Conservation (phyloP, 2,113 vertebrate species). For the Halcyon senegalensis region DNA sequence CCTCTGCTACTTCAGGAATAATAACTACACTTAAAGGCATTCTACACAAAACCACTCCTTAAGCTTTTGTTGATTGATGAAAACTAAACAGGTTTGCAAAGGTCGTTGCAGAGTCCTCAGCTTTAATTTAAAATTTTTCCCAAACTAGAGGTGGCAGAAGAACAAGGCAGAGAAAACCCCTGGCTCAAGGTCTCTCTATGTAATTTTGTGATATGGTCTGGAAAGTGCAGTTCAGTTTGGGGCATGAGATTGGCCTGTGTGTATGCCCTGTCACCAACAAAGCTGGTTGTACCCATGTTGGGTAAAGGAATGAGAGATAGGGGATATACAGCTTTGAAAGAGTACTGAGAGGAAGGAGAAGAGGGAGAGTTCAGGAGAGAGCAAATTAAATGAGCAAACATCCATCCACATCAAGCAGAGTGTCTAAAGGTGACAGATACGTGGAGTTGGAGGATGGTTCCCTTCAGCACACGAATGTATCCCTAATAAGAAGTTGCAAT, state of each 20-base stretch:
- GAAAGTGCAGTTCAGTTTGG: neutral
- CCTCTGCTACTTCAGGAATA: neutral
- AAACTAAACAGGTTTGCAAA: neutral
- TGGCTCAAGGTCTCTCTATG: neutral
- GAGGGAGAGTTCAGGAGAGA: neutral
- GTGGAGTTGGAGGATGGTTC: neutral
- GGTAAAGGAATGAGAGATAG: accelerated
- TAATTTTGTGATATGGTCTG: neutral
- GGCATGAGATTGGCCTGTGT: no score
- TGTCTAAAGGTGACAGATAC: neutral
- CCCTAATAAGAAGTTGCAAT: neutral
- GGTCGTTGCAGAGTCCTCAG: neutral
- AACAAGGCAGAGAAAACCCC: neutral
- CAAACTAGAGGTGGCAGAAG: neutral
- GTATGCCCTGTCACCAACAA: neutral
- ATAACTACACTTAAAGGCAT: neutral
- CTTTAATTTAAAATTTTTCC: neutral
- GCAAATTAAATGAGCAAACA: neutral
- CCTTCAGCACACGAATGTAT: neutral
- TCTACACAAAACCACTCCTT: neutral
- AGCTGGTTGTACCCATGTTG: neutral
- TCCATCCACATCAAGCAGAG: no score
- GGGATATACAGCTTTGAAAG: neutral
- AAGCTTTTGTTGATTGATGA: neutral
- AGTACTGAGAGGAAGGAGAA: neutral